These are phyloP conservation scores for Cottoperca gobio DNA, from an alignment of 2,797 vertebrate genomes.

Conservation along the genomic window DNA sequence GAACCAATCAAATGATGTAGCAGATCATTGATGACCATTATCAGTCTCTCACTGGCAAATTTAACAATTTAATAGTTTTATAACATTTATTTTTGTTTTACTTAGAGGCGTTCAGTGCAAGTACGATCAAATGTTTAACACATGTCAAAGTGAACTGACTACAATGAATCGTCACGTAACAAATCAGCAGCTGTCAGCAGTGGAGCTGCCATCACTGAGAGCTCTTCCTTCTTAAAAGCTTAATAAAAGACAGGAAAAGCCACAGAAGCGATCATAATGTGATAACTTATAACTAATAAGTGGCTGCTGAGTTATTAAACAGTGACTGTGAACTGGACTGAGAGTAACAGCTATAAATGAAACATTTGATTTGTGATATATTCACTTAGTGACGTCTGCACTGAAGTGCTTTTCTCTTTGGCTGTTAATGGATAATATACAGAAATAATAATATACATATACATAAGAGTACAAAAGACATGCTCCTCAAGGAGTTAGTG, in stretches of 20 bases:
- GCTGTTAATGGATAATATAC: background rate
- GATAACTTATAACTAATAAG: background rate
- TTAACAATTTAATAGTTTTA: background rate
- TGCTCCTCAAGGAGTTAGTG: background rate
- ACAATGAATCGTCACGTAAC: too few species aligned
- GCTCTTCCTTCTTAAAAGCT: background rate
- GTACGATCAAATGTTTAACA: background rate
- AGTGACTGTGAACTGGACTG: background rate
- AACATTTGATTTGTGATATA: background rate
- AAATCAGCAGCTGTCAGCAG: background rate
- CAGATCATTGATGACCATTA: too few species aligned
- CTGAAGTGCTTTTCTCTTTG: background rate
- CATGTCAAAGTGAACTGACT: background rate
- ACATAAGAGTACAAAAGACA: background rate
- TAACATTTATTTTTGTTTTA: background rate
- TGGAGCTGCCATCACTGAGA: background rate
- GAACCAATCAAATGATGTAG: too few species aligned
- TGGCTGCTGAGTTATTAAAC: background rate
- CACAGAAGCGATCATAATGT: background rate
- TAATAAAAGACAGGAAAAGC: background rate
- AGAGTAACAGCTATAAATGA: background rate
- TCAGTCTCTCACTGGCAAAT: background rate
- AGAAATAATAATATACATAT: too few species aligned
- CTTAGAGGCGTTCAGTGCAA: background rate
- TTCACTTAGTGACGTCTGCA: background rate